Conservation (phyloP, 2,113 vertebrate species). For the Microcebus tavaratra region DNA sequence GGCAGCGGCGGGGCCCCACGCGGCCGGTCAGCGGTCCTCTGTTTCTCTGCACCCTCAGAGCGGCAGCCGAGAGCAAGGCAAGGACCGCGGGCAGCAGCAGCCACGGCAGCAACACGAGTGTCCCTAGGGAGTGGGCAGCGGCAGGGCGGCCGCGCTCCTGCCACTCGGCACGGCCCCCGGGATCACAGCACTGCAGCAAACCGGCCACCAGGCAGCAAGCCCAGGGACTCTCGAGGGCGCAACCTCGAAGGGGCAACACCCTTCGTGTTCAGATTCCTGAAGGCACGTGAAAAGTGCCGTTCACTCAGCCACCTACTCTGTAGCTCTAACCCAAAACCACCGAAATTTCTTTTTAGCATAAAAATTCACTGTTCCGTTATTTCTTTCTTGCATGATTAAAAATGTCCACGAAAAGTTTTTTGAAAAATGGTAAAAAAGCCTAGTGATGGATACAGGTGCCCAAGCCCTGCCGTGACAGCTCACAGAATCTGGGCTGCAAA, state of each 20-base stretch:
- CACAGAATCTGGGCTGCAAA: fast-evolving
- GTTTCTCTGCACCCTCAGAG: neutral
- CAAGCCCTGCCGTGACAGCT: fast-evolving
- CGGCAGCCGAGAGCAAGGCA: fast-evolving
- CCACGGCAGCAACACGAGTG: fast-evolving
- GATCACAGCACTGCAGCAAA: neutral
- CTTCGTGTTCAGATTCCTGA: neutral
- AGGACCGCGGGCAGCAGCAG: fast-evolving
- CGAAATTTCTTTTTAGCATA: neutral
- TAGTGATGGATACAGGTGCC: fast-evolving
- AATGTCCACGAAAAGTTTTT: neutral
- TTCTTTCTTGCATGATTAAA: neutral
- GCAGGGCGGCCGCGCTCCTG: neutral
- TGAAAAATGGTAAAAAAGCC: neutral
- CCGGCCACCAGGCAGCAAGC: neutral
- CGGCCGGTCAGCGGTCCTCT: fast-evolving
- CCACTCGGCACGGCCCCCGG: neutral
- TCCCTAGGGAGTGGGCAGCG: neutral
- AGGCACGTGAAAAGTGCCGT: neutral
- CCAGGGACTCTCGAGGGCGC: fast-evolving
- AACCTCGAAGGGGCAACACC: neutral
- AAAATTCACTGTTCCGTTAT: neutral
- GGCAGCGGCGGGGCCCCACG: fast-evolving
- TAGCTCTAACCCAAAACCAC: neutral
- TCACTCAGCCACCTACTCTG: neutral